Percentiles rank a stretch among this genome's conserved stretches.
Evolutionary conservation across 2,888 invertebrate genomes (phyloP).

Genomic region (Taenaris catops): DNA sequence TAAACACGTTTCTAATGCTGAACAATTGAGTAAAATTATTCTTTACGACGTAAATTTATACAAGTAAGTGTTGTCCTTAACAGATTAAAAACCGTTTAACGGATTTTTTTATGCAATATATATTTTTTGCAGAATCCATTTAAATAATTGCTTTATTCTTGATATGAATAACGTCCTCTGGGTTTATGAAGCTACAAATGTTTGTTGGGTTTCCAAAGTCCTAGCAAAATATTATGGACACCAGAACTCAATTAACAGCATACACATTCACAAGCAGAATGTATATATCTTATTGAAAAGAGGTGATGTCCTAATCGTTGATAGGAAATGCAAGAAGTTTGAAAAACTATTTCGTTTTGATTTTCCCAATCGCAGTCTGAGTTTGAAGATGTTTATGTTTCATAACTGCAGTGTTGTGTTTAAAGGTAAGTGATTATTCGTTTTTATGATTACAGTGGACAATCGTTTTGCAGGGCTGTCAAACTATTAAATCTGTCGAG

Average conservation of each 20-base stretch:
- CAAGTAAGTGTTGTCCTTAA: conserved; percentile 12
- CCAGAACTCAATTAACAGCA: conserved; percentile 3
- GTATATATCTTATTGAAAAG: conserved; percentile 33
- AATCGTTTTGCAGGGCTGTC: no score
- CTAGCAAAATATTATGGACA: conserved; percentile 17
- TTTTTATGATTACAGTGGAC: no score
- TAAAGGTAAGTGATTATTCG: conserved; percentile 31
- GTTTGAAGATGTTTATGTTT: conserved; percentile 27
- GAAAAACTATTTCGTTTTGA: conserved; percentile 7
- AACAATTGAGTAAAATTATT: no score
- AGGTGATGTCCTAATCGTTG: conserved; percentile 29
- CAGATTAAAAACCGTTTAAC: no score
- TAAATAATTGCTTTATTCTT: conserved; percentile 18
- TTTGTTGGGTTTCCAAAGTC: conserved; percentile 8
- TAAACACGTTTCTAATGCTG: neutral
- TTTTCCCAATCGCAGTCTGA: conserved; percentile 9
- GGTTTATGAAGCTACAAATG: conserved; percentile 8
- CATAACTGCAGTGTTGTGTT: conserved; percentile 30
- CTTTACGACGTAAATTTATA: conserved; percentile 3
- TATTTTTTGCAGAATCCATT: conserved; percentile 5
- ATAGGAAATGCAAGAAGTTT: conserved; percentile 6
- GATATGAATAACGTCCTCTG: conserved; percentile 14
- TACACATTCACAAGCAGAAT: conserved; percentile 20
- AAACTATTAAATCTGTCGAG: no score
- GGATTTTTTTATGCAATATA: neutral